A percentile compares a stretch with the other conserved stretches of the same genome.
Evolutionary conservation across 1,140 invertebrate genomes (phyloP).

Genomic region (Reticulitermes speratus): DNA sequence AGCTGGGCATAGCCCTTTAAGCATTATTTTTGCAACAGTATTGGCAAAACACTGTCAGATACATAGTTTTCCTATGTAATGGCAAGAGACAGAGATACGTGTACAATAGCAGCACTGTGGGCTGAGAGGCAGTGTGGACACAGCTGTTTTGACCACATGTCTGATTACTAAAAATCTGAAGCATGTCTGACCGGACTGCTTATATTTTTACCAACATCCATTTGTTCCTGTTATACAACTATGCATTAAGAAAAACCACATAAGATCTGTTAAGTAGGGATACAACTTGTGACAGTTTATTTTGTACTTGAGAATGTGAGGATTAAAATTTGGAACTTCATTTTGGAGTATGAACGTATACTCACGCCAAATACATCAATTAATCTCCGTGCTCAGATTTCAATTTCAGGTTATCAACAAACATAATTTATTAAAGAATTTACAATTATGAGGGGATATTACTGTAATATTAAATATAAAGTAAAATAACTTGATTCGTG

Average conservation of each 20-base stretch:
- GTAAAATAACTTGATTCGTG: not conserved
- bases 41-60: not conserved
- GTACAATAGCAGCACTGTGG: not conserved
- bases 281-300: not conserved
- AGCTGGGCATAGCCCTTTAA: not conserved
- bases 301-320: not conserved
- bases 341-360: not conserved
- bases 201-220: not conserved
- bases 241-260: not conserved
- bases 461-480: not conserved
- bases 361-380: not conserved
- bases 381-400: not conserved
- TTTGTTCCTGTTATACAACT: not conserved
- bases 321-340: not conserved
- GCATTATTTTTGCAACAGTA: not conserved
- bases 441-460: not conserved
- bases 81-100: not conserved
- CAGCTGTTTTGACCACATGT: not conserved
- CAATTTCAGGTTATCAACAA: not conserved
- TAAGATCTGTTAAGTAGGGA: not conserved
- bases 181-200: not conserved
- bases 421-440: not conserved
- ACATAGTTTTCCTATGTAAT: not conserved
- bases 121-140: not conserved
- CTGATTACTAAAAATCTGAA: not conserved